Evolutionary conservation across 2,113 vertebrate genomes (phyloP), one percentile per base, ranked within the genome.

Genomic region (Actenoides lindsayi): DNA sequence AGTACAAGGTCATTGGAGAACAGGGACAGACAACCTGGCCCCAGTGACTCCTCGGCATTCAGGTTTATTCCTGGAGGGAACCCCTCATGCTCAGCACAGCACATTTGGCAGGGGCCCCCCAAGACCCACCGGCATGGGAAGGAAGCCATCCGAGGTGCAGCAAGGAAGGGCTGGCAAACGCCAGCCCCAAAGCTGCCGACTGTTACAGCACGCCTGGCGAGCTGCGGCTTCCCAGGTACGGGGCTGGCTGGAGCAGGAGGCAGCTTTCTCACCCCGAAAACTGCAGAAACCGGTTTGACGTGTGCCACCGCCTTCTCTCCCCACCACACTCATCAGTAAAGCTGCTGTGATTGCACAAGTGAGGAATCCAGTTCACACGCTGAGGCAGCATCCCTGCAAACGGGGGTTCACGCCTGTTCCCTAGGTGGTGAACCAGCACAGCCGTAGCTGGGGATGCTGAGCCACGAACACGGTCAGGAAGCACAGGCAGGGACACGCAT

Each of bases 401-500:
- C 0, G 1, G 56, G 56, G 57, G 25, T 21, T 69, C 16, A 64
- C 15, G 65, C 20, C 63, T 8, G 0, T 63, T 54, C 63, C 69
- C 37, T 18, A 16, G 51, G 51, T 51, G 4, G 48, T 14, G 46
- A 74, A 33, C 37, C 18, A 3, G 37, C 46, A 2, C 15, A 41
- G 73, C 68, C 77, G 70, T 31, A 31, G 41, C 60, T 17, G 0
- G 2, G 60, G n/a, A 41, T 14, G 69, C 87, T 92, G 93, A 59
- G 19, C 20, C 10, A 3, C 77, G 11, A 74, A 60, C 84, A 30
- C 13, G 3, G 17, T 28, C 0, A 1, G 56, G 20, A 28, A 23
- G 37, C 0, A 0, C 51, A 50, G 35, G 74, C 28, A 31, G 24
- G 20, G 73, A 39, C 84, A 39, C 0, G 19, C 21, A 21, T n/a